Percentiles rank a stretch among this genome's conserved stretches.
Conservation (phyloP, 2,888 invertebrate species). For the Pocota personata region DNA sequence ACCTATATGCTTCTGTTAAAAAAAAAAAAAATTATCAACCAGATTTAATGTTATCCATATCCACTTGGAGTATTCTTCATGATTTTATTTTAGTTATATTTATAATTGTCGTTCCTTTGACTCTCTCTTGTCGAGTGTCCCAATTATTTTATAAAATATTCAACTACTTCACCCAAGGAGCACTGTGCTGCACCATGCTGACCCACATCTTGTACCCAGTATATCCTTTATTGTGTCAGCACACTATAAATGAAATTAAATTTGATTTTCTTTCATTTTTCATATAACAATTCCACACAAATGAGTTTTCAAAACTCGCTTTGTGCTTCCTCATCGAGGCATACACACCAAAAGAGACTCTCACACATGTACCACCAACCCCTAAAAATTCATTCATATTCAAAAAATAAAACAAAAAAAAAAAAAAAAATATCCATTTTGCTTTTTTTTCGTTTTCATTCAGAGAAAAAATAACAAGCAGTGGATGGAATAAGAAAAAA, state of each 20-base stretch:
- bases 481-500: not conserved
- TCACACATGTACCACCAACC: not conserved
- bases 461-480: constrained; percentile 5
- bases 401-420: not conserved
- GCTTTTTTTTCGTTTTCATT: constrained; percentile 40
- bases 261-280: constrained; percentile 15
- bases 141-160: constrained; percentile 12
- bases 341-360: not conserved
- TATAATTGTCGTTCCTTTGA: not conserved
- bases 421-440: not conserved
- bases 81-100: not conserved
- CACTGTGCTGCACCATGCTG: constrained; percentile 7
- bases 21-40: no score
- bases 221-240: constrained; percentile 12
- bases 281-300: constrained; percentile 3
- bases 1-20: no score
- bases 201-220: constrained; percentile 30
- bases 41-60: not conserved
- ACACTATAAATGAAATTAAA: constrained; percentile 31
- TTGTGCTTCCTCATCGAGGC: not conserved
- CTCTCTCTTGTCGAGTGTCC: not conserved
- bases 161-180: constrained; percentile 8
- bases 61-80: no score
- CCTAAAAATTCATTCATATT: constrained; percentile 31
- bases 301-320: constrained; percentile 22